phyloP scores from a whole-genome alignment of 1,140 invertebrate species.

The Pectinophora gossypiella region DNA sequence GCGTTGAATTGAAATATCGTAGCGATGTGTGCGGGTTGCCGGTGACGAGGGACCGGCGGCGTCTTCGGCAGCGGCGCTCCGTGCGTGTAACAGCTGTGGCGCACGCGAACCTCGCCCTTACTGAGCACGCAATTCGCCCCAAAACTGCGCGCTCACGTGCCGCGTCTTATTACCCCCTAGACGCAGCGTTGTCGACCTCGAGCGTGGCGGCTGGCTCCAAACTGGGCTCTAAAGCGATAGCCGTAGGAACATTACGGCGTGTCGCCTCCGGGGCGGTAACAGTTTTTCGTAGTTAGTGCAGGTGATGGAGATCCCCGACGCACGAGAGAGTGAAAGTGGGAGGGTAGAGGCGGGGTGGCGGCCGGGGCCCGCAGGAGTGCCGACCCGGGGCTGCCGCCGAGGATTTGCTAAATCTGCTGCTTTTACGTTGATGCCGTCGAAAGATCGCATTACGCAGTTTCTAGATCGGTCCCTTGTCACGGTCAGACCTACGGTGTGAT shows the following conservation, averaged over 20 bases:
- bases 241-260: constrained; percentile 28
- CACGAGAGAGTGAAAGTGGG: constrained; percentile 65
- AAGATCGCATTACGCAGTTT: constrained; percentile 31
- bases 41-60: constrained; percentile 62
- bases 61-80: constrained; percentile 58
- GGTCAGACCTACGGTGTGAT: no score
- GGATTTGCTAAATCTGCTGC: constrained; percentile 70
- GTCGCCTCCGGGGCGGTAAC: constrained; percentile 27
- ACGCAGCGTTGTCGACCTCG: constrained; percentile 57
- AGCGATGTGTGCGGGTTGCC: constrained; percentile 47
- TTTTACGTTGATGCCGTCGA: constrained; percentile 50
- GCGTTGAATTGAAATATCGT: constrained; percentile 26
- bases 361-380: constrained; percentile 61
- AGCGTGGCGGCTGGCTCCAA: constrained; percentile 36
- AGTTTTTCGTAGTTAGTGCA: constrained; percentile 37
- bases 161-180: constrained; percentile 57
- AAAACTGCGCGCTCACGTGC: constrained; percentile 31
- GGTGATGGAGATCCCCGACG: constrained; percentile 61
- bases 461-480: no score
- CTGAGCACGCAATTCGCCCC: constrained; percentile 19
- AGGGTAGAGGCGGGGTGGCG: constrained; percentile 51
- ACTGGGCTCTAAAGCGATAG: constrained; percentile 30
- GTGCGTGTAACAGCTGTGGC: constrained; percentile 37
- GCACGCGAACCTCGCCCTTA: constrained; percentile 41
- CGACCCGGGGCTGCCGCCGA: constrained; percentile 63